Base-by-base conservation (phyloP, 2,797 vertebrate genomes). In the Huso huso region DNA sequence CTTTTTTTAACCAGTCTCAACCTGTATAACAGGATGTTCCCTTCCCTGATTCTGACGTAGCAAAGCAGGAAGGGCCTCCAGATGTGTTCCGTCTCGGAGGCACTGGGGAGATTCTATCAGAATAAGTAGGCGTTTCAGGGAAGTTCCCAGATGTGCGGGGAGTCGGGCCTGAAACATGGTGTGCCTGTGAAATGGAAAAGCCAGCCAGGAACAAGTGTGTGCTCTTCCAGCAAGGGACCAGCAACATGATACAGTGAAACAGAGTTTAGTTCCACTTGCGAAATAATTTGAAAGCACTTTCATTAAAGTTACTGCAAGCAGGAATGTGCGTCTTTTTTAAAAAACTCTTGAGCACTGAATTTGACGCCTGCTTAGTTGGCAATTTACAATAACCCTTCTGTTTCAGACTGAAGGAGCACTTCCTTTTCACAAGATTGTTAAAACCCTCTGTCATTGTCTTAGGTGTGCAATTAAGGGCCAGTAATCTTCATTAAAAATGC, bases 21-120 rank as follows among this genome's bases (percentile, higher is more conserved):
- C 73, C 65, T 58, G 66, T 57, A 67, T 7, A 66, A 58, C 67
- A 12, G 68, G 68, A 55, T 23, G 61, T 63, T 12, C 63, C 63
- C 23, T 15, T 59, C 12, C 48, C 58, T 10, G 49, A 51, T 18
- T 18, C 1, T 59, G 18, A 50, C 58, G 12, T 18, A 51, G 6
- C 11, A 8, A 7, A 53, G 51, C 37, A 8, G 12, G 52, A 23
- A 13, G 52, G 55, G 60, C 10, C 9, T 49, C 52, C 61, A 51
- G 61, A 55, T 61, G 62, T 37, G 18, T 52, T 68, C 9, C 10
- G 51, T 52, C 13, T 10, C 57, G n/a, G 59, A 11, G 2, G n/a
- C 48, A 6, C 48, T 63, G 53, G 37, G 4, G 15, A 64, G 53
- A 48, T 48, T 61, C 55, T 53, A 51, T 51, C 55, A 10, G 8